Conservation (phyloP, 2,113 vertebrate species). For the Anthoscopus minutus region DNA sequence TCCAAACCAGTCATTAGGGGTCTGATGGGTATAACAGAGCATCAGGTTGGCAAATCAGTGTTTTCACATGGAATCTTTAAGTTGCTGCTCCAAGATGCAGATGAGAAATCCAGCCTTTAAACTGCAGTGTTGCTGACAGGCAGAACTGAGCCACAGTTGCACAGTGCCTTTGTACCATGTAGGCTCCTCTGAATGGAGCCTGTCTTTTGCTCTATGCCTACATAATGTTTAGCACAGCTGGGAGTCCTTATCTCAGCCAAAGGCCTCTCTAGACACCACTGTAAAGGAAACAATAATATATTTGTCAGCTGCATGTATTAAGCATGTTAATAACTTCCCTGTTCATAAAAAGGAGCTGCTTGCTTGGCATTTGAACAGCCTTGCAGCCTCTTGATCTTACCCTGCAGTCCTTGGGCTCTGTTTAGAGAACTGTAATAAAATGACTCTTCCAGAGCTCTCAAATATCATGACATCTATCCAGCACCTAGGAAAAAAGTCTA, state of each 20-base stretch:
- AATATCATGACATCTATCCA: not conserved
- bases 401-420: not conserved
- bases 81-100: not conserved
- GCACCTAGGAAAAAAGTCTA: not conserved
- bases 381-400: not conserved
- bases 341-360: not conserved
- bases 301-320: conserved; percentile 22
- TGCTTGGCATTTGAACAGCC: not conserved
- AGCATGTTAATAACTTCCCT: not conserved
- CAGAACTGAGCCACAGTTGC: not conserved
- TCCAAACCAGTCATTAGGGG: not conserved
- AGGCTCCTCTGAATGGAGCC: not conserved
- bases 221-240: conserved; percentile 34
- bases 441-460: not conserved
- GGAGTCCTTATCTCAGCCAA: conserved; percentile 19
- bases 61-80: not conserved
- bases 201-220: not conserved
- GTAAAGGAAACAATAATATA: conserved; percentile 15
- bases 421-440: not conserved
- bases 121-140: not conserved
- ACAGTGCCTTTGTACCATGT: not conserved
- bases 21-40: not conserved
- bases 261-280: not conserved
- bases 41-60: not conserved
- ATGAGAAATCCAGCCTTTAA: not conserved